Evolutionary conservation across 2,113 vertebrate species (phyloP), one percentile per base, ranked within the genome.

Genomic region (Menura novaehollandiae): DNA sequence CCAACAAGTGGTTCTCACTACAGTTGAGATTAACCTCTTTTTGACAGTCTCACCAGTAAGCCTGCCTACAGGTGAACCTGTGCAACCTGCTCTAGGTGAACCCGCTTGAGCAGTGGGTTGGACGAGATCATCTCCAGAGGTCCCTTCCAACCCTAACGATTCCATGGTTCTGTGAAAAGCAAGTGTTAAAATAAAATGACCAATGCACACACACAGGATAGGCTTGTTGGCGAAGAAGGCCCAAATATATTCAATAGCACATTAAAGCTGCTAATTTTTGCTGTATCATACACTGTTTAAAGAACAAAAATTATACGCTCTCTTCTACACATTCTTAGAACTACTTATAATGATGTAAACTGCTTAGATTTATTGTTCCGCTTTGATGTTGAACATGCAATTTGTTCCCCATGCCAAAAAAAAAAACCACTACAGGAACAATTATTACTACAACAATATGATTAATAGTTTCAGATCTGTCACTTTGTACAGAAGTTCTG

Each of bases 251-350:
- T 85, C 74, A 93, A 75, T 49, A 49, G 80, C 59, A 91, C 63
- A 60, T n/a, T 73, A 91, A 4, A 94, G 86, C 30, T 96, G 37
- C 89, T 97, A 94, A 97, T 97, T 96, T 64, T n/a, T 88, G 84
- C 35, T 85, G 64, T 66, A 91, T 51, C 46, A 79, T 51, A 91
- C 49, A 78, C 51, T 66, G 58, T 27, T 91, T 67, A 92, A 96
- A 96, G 82, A 95, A 94, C 79, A 94, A 93, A 97, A 97, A 94
- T 92, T 51, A 96, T 14, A 56, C 0, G 9, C 55, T 80, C 23
- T 95, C 71, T 85, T 81, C 77, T 63, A 69, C 35, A 24, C 19
- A 46, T 78, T 88, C 86, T 47, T 94, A 63, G 73, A 96, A 95
- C 27, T 73, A 64, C 92, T 18, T 51, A 76, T 53, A 74, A 67